Percentiles rank a stretch among this genome's conserved stretches.
Conservation (phyloP, 2,797 vertebrate species). For the Anableps anableps region DNA sequence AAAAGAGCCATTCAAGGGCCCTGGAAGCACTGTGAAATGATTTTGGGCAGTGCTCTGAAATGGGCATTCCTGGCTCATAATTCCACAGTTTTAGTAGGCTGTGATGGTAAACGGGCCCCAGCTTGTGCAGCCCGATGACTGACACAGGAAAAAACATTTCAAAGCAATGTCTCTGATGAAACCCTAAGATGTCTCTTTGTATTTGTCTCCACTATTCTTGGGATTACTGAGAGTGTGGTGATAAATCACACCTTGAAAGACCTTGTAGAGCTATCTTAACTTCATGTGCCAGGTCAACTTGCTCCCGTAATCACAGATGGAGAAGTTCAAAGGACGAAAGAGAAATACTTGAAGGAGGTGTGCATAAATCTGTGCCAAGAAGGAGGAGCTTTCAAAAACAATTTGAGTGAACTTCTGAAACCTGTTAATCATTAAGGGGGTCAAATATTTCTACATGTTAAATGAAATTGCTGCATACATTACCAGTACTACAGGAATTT, state of each 20-base stretch:
- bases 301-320: slow-evolving; percentile 55
- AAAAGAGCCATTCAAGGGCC: slow-evolving; percentile 75
- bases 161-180: slow-evolving; percentile 48
- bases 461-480: neutral
- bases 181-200: slow-evolving; percentile 49
- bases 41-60: slow-evolving; percentile 72
- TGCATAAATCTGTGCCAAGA: slow-evolving; percentile 63
- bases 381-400: slow-evolving; percentile 55
- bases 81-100: slow-evolving; percentile 61
- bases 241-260: slow-evolving; percentile 55
- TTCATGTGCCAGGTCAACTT: slow-evolving; percentile 31
- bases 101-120: slow-evolving; percentile 72
- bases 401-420: slow-evolving; percentile 56
- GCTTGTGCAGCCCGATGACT: slow-evolving; percentile 75
- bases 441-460: slow-evolving; percentile 24
- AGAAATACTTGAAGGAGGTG: slow-evolving; percentile 61
- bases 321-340: slow-evolving; percentile 54
- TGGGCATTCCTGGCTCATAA: slow-evolving; percentile 77
- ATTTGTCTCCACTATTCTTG: slow-evolving; percentile 10
- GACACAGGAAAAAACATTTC: slow-evolving; percentile 66
- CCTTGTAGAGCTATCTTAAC: slow-evolving; percentile 55
- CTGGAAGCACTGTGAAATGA: slow-evolving; percentile 69
- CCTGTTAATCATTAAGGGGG: slow-evolving; percentile 52
- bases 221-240: slow-evolving; percentile 20
- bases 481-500: slow-evolving; percentile 13